These are phyloP conservation scores for Metaphire vulgaris DNA, from an alignment of 1,140 invertebrate genomes.

Conservation along the genomic window DNA sequence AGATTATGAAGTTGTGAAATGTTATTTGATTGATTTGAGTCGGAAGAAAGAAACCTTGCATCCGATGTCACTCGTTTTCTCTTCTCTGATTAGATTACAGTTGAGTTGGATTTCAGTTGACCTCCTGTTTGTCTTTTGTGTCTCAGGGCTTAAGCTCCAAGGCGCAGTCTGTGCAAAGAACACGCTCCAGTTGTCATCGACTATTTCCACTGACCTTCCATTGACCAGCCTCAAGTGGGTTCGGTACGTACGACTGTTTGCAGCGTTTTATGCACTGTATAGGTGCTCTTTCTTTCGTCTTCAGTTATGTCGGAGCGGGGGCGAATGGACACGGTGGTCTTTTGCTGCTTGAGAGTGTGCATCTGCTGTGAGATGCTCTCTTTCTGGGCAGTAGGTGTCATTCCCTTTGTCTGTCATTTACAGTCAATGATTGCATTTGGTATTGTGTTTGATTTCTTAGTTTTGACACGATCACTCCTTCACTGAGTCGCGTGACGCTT, in stretches of 20 bases:
- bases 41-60: too few relatives aligned
- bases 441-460: constrained; percentile 11
- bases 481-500: too few relatives aligned
- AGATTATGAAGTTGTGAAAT: too few relatives aligned
- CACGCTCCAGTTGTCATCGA: constrained; percentile 80
- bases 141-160: constrained; percentile 77
- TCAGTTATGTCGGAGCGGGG: neutral
- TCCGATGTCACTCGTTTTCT: too few relatives aligned
- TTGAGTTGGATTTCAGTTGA: too few relatives aligned
- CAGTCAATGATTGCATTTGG: too few relatives aligned
- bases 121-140: constrained; percentile 26
- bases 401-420: neutral
- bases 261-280: too few relatives aligned
- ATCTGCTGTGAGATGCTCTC: too few relatives aligned
- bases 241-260: constrained; percentile 52
- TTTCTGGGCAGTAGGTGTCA: neutral
- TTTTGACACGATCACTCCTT: constrained; percentile 52
- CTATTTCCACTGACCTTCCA: constrained; percentile 87
- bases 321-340: neutral
- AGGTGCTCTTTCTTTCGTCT: neutral
- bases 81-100: too few relatives aligned
- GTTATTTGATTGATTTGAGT: too few relatives aligned
- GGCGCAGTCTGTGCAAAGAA: constrained; percentile 87
- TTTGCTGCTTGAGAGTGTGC: neutral
- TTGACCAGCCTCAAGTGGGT: constrained; percentile 81